A percentile compares a stretch with the other conserved stretches of the same genome.
phyloP scores from a whole-genome alignment of 1,140 invertebrate genomes.

The Euwallacea similis region DNA sequence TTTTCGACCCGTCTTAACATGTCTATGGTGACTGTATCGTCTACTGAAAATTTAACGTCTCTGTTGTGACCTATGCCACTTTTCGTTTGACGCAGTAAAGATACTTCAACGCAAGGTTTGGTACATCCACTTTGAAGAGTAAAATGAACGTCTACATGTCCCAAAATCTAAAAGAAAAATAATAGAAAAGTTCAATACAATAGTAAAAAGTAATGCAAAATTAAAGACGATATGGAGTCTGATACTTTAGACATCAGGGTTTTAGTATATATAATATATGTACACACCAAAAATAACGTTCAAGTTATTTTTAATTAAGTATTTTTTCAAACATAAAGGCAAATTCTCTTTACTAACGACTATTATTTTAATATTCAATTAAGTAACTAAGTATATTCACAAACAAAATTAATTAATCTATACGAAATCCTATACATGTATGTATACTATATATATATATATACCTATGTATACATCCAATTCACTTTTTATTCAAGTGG shows the following conservation, averaged over 20 bases:
- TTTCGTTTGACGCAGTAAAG: slow-evolving; percentile 78
- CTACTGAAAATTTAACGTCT: slow-evolving; percentile 51
- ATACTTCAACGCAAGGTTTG: slow-evolving; percentile 73
- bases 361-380: too few species aligned
- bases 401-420: too few species aligned
- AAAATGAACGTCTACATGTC: slow-evolving; percentile 87
- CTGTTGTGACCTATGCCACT: slow-evolving; percentile 60
- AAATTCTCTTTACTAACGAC: too few species aligned
- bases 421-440: too few species aligned
- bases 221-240: not conserved
- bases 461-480: too few species aligned
- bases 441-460: too few species aligned
- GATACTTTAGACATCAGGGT: not conserved
- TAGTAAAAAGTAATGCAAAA: not conserved
- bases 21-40: slow-evolving; percentile 51
- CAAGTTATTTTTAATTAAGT: too few species aligned
- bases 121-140: slow-evolving; percentile 69
- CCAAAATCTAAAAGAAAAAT: slow-evolving; percentile 48
- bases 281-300: too few species aligned
- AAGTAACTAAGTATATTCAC: too few species aligned
- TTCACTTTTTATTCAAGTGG: too few species aligned
- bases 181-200: not conserved
- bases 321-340: too few species aligned
- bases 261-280: too few species aligned
- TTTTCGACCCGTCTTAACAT: slow-evolving; percentile 65